Conservation (phyloP, 1,140 invertebrate genomes). For the Conopomorpha cramerella region DNA sequence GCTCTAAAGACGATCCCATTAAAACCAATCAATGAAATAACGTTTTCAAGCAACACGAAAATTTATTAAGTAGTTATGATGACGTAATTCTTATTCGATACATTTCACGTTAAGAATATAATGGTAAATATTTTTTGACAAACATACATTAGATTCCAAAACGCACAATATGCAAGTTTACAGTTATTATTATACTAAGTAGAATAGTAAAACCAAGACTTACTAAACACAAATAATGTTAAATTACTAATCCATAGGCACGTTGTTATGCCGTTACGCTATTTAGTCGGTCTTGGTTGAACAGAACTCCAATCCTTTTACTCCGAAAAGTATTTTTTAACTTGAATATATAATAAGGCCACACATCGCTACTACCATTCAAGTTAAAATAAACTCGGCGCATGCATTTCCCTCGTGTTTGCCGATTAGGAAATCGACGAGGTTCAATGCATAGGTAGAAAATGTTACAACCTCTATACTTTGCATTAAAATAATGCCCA, state of each 20-base stretch:
- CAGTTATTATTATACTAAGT: no score
- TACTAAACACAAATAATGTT: conserved; percentile 55
- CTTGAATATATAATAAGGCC: no score
- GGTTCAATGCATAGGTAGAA: conserved; percentile 44
- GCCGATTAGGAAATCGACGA: conserved; percentile 30
- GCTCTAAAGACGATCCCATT: no score
- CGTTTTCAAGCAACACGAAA: conserved; percentile 40
- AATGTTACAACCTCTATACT: conserved; percentile 81
- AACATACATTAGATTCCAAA: no score
- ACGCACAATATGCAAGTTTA: no score
- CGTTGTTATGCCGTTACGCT: conserved; percentile 30
- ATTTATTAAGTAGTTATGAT: no score
- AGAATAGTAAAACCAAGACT: conserved; percentile 59
- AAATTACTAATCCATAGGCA: conserved; percentile 25
- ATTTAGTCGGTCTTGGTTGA: conserved; percentile 62
- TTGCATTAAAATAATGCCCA: conserved; percentile 87
- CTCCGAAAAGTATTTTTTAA: conserved; percentile 55
- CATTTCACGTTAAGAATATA: no score
- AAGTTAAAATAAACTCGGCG: conserved; percentile 58
- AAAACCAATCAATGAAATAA: conserved; percentile 11
- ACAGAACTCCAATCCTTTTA: conserved; percentile 55
- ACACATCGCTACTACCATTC: conserved; percentile 58
- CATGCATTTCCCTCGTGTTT: conserved; percentile 33
- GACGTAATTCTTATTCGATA: no score
- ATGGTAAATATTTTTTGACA: no score